These are phyloP conservation scores for Psammodynastes pulverulentus DNA, from an alignment of 2,113 vertebrate species.

Conservation along the genomic window DNA sequence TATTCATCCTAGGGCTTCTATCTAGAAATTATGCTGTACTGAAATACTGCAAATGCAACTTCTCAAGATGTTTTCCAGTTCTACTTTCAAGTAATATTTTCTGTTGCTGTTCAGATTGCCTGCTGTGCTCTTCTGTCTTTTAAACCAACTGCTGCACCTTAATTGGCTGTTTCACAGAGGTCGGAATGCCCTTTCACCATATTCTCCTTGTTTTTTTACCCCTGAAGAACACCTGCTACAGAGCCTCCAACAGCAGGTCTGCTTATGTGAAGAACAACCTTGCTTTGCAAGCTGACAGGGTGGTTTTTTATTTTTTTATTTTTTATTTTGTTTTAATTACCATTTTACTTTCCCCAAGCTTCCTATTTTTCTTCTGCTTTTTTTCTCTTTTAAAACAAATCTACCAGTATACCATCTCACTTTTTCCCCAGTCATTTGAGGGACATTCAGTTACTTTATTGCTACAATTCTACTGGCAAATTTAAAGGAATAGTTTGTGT, in stretches of 20 bases:
- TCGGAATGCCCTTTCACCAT: background rate
- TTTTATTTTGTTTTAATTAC: background rate
- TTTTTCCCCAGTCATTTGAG: background rate
- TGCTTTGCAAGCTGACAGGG: background rate
- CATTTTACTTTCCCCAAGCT: background rate
- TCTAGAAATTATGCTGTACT: background rate
- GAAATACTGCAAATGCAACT: background rate
- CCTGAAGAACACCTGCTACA: background rate
- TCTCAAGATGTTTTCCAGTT: background rate
- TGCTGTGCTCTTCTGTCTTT: background rate
- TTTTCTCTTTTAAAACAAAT: background rate
- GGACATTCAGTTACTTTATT: background rate
- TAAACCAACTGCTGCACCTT: background rate
- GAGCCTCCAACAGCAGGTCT: background rate
- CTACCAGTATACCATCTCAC: background rate
- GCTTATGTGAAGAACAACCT: background rate
- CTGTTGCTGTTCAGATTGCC: background rate
- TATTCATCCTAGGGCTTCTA: background rate
- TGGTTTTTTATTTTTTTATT: background rate
- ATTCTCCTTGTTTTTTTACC: background rate
- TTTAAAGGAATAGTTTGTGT: conserved; percentile 3
- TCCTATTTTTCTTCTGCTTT: background rate
- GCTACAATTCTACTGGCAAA: background rate
- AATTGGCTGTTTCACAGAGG: background rate
- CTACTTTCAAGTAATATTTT: background rate